A percentile compares a stretch with the other conserved stretches of the same genome.
Evolutionary conservation across 2,113 vertebrate species (phyloP).

Genomic region (Rhabdomys dilectus): DNA sequence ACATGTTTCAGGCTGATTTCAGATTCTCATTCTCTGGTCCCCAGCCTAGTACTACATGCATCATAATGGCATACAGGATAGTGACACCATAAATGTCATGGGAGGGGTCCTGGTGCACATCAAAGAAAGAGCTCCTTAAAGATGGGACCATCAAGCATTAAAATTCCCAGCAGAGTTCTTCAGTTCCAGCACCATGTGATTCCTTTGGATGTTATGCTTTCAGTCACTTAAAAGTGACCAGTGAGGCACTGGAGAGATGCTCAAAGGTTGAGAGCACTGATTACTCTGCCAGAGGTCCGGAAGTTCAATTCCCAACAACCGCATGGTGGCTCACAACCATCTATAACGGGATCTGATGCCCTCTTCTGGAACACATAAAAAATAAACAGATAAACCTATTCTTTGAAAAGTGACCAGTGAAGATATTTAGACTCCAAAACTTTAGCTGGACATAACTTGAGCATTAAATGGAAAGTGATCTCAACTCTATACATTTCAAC

Average conservation of each 20-base stretch:
- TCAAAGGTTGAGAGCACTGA: no score
- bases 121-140: neutral
- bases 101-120: neutral
- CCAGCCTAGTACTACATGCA: neutral
- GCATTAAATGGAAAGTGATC: conserved; percentile 6
- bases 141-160: neutral
- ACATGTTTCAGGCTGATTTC: neutral
- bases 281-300: no score
- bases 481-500: conserved; percentile 10
- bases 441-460: neutral
- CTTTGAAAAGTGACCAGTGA: neutral
- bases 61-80: neutral
- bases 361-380: no score
- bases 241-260: no score
- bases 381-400: no score
- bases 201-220: neutral
- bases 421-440: neutral
- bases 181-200: neutral
- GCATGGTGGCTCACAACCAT: no score
- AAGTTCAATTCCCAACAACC: no score
- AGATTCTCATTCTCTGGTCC: neutral
- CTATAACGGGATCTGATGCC: no score
- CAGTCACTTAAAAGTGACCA: neutral
- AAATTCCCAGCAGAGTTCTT: neutral
- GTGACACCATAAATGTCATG: neutral